Evolutionary conservation across 2,888 invertebrate genomes (phyloP).

Genomic region (Lochmaea capreae): DNA sequence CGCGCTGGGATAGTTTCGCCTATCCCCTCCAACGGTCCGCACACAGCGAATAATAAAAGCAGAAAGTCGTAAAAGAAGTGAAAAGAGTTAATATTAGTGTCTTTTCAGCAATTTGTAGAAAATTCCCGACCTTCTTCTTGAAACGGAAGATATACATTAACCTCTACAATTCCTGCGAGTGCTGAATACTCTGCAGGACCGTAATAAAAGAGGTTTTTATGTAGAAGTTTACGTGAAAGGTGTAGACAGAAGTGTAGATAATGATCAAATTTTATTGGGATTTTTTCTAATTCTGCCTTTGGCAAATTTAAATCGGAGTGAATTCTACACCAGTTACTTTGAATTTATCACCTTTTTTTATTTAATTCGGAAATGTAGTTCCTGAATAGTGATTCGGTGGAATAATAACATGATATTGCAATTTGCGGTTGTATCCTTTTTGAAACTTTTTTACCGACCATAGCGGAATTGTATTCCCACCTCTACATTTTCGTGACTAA

Average conservation of each 20-base stretch:
- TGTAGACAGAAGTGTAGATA: background rate
- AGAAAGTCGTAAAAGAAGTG: conserved; percentile 39
- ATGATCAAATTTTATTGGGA: background rate
- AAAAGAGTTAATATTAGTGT: conserved; percentile 59
- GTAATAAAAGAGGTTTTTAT: conserved; percentile 62
- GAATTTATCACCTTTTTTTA: too few relatives aligned
- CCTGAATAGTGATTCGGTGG: too few relatives aligned
- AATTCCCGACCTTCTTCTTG: conserved; percentile 51
- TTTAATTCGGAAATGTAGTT: too few relatives aligned
- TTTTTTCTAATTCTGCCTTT: background rate
- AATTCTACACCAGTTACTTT: too few relatives aligned
- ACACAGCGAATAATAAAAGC: conserved; percentile 51
- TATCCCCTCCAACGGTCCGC: too few relatives aligned
- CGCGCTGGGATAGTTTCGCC: too few relatives aligned
- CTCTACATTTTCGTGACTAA: too few relatives aligned
- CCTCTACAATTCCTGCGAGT: conserved; percentile 55
- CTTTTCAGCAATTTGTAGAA: conserved; percentile 59
- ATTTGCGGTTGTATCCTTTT: too few relatives aligned
- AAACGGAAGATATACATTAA: conserved; percentile 54
- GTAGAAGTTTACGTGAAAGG: conserved; percentile 30
- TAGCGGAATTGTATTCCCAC: too few relatives aligned
- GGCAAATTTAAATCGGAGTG: too few relatives aligned
- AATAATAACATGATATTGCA: too few relatives aligned
- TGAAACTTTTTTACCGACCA: too few relatives aligned
- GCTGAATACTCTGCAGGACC: conserved; percentile 60